A percentile compares a stretch with the other conserved stretches of the same genome.
Evolutionary conservation across 2,888 invertebrate species (phyloP).

Genomic region (Tortricodes alternella): DNA sequence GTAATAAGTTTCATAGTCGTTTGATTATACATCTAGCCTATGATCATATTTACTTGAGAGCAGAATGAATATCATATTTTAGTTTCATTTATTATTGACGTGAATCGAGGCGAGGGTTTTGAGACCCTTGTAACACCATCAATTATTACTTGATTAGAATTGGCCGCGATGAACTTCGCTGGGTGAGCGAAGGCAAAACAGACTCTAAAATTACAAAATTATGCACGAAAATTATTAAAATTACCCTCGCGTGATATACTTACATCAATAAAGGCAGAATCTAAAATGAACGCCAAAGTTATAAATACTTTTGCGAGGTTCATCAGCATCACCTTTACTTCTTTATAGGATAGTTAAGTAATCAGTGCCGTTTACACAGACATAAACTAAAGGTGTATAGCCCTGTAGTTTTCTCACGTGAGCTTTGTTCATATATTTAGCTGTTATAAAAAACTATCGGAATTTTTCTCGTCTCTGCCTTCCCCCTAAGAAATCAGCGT

Average conservation of each 20-base stretch:
- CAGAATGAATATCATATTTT: not conserved
- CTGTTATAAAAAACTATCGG: no score
- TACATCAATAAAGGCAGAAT: not conserved
- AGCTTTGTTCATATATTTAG: no score
- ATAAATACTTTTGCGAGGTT: not conserved
- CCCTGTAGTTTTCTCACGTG: no score
- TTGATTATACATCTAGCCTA: no score
- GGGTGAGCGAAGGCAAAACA: not conserved
- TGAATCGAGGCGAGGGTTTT: not conserved
- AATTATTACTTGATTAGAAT: not conserved
- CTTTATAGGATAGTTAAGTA: no score
- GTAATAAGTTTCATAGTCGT: no score
- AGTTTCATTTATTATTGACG: conserved; percentile 2
- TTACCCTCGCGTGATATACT: conserved; percentile 12
- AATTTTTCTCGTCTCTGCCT: no score
- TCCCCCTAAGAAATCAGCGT: no score
- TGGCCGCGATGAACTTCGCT: not conserved
- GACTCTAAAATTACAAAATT: not conserved
- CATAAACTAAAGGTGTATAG: no score
- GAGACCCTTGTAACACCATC: not conserved
- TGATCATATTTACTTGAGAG: no score
- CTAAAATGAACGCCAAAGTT: not conserved
- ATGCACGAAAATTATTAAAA: not conserved
- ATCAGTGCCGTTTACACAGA: no score
- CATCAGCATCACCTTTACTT: no score